phyloP scores from a whole-genome alignment of 2,113 vertebrate genomes.

The Phoxinus phoxinus region DNA sequence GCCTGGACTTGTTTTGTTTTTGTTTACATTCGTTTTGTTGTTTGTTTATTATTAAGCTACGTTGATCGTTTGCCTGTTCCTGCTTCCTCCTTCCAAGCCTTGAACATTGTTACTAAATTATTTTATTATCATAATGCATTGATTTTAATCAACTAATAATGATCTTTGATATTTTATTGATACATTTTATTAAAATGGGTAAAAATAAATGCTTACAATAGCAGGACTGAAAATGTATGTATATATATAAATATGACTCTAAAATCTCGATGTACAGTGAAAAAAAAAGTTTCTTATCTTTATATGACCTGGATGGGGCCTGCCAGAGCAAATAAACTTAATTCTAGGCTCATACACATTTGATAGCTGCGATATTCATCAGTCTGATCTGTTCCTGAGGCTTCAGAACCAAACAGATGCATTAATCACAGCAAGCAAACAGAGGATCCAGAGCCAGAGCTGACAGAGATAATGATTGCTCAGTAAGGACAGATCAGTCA shows the following conservation, averaged over 20 bases:
- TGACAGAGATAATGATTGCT: constrained; percentile 21
- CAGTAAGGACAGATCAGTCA: constrained; percentile 9
- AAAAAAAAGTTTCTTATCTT: background rate
- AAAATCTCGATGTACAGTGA: background rate
- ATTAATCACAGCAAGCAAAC: constrained; percentile 21
- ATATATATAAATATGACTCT: background rate
- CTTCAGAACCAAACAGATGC: constrained; percentile 21
- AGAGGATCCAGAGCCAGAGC: constrained; percentile 16
- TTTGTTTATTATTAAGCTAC: too few species aligned
- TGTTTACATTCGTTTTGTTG: too few species aligned
- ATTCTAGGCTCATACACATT: background rate
- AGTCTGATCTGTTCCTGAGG: constrained; percentile 1
- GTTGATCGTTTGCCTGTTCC: too few species aligned
- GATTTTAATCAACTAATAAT: background rate
- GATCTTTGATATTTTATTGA: background rate
- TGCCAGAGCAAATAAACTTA: background rate
- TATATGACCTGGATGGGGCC: background rate
- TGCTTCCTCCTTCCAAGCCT: too few species aligned
- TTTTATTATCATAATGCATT: background rate
- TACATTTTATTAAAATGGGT: background rate
- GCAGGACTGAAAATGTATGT: background rate
- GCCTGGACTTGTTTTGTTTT: too few species aligned
- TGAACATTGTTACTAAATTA: too few species aligned
- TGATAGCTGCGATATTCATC: background rate
- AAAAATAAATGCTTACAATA: background rate